These are phyloP conservation scores for Sciurus carolinensis DNA, from an alignment of 2,797 vertebrate genomes.

Conservation along the genomic window DNA sequence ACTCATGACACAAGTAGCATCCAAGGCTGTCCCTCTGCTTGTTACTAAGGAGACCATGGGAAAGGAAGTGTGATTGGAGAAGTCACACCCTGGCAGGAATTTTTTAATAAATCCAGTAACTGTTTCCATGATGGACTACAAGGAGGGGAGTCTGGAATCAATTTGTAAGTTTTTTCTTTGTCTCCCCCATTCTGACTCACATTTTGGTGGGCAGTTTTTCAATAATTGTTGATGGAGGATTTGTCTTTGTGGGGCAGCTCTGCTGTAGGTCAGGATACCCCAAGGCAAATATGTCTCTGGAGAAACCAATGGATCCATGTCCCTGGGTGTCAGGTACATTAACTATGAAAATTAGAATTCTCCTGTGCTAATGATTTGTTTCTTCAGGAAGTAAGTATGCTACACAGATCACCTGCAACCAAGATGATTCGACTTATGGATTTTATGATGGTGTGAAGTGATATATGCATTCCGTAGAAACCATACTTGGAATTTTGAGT, in stretches of 20 bases:
- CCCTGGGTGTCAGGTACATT: background rate
- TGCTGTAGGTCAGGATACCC: background rate
- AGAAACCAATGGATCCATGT: background rate
- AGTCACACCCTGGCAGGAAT: background rate
- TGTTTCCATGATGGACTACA: background rate
- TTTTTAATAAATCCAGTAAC: slow-evolving; percentile 17
- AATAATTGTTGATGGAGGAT: background rate
- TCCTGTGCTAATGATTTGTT: background rate
- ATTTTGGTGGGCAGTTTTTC: background rate
- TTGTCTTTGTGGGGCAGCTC: background rate
- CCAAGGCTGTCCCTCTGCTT: background rate
- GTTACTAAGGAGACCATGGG: background rate
- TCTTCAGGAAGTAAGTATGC: background rate
- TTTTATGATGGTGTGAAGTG: background rate
- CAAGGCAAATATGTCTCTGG: background rate
- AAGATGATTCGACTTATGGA: too few relatives aligned
- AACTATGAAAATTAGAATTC: background rate
- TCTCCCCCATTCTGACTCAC: background rate
- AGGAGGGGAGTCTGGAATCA: slow-evolving; percentile 35
- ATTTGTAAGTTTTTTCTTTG: slow-evolving; percentile 18
- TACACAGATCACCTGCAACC: background rate
- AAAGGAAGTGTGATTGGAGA: too few relatives aligned
- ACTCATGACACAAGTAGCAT: rapidly evolving
- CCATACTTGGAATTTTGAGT: background rate
- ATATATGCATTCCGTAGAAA: background rate